Base-by-base conservation (phyloP, 2,113 vertebrate genomes). In the Mandrillus leucophaeus region DNA sequence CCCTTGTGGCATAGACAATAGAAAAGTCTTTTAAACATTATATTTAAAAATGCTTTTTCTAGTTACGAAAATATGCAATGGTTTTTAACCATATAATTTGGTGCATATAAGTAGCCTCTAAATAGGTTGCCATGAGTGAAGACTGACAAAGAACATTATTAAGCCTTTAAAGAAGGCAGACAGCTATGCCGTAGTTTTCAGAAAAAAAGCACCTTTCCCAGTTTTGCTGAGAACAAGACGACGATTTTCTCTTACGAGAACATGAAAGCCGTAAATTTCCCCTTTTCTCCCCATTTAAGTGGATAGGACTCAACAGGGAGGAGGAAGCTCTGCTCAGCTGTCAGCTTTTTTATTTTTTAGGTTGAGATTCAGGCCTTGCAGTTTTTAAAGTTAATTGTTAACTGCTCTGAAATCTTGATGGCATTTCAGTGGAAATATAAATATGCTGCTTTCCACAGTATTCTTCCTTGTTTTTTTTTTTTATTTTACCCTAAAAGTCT, bases 41-140 rank as follows among this genome's bases (percentile, higher is more conserved):
- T 1, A 72, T 66, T 79, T 96, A 88, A 92, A 98, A 96, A 97
- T 48, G 25, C 43, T 91, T 94, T 98, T 97, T 96, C 88, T 97
- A 96, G 95, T 96, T 95, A 83, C 57, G 73, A 2, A 88, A 1
- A 76, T 32, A 66, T 61, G 76, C 18, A 95, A 84, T 27, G 48
- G 94, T 92, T 94, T 92, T 94, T 88, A 96, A 97, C 98, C 64
- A 5, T 81, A 48, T 97, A n/a, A 96, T 96, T 97, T 92, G 96
- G 86, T 96, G 70, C 43, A 95, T 1, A 6, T 82, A 96, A 89
- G 91, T 96, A 95, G 93, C 55, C 96, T 98, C 97, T 97, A 95
- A 95, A 94, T 93, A 90, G 82, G 73, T 76, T 88, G 93, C 80
- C 0, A 0, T 66, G 97, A 91, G 0, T 16, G 23, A 96, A 97